A percentile compares a stretch with the other conserved stretches of the same genome.
phyloP scores from a whole-genome alignment of 2,113 vertebrate species.

The Pelusios castaneus region DNA sequence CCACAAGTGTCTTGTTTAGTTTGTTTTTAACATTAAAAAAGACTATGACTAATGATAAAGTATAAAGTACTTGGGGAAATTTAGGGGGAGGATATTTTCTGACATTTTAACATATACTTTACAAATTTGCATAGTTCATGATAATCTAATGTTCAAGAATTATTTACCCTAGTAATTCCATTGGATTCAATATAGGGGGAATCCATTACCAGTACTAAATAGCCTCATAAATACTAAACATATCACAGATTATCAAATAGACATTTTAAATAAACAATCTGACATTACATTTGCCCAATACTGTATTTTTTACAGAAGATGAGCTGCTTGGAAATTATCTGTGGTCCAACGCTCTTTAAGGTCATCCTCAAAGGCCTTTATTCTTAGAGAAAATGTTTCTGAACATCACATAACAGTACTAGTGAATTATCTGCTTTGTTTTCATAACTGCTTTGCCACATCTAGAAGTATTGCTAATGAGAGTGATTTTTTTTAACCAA shows the following conservation, averaged over 20 bases:
- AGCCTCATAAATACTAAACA: neutral
- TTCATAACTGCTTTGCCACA: conserved; percentile 25
- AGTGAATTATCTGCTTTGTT: conserved; percentile 12
- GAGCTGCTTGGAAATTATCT: neutral
- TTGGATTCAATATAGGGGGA: neutral
- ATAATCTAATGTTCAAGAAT: neutral
- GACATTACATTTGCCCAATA: neutral
- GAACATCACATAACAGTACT: neutral
- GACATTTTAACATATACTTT: neutral
- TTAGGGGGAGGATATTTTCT: neutral
- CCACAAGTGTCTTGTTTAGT: neutral
- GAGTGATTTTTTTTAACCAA: conserved; percentile 35
- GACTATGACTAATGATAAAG: neutral
- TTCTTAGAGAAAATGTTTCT: neutral
- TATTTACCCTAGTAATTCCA: neutral
- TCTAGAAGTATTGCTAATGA: conserved; percentile 38
- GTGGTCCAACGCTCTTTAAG: neutral
- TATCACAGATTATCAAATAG: neutral
- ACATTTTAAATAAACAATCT: neutral
- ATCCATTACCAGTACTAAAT: neutral
- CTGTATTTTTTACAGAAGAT: neutral
- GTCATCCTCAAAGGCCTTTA: neutral
- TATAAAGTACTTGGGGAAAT: neutral
- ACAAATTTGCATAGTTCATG: neutral
- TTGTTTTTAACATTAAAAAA: neutral